Percentiles rank a stretch among this genome's conserved stretches.
Conservation (phyloP, 2,888 invertebrate species). For the Netelia fuscicornis region DNA sequence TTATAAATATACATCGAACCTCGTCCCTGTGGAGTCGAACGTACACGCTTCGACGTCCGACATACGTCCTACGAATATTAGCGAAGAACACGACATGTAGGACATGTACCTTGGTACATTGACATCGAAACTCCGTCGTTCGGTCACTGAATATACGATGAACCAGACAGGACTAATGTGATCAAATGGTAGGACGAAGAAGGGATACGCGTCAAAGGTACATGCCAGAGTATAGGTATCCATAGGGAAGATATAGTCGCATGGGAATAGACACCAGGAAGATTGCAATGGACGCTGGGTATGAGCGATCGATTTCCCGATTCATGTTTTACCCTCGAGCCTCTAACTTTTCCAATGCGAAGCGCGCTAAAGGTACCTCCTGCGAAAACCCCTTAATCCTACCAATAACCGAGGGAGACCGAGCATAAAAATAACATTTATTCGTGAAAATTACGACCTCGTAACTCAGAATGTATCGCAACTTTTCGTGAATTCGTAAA, state of each 20-base stretch:
- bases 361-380: constrained; percentile 28
- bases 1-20: not conserved
- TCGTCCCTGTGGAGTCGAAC: not conserved
- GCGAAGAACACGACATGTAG: not conserved
- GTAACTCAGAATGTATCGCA: constrained; percentile 3
- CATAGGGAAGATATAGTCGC: constrained; percentile 48
- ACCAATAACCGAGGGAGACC: not conserved
- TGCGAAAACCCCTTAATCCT: not conserved
- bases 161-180: constrained; percentile 71
- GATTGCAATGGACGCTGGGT: constrained; percentile 70
- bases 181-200: constrained; percentile 67
- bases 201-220: constrained; percentile 47
- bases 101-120: constrained; percentile 17
- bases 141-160: constrained; percentile 8
- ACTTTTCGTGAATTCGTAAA: no score
- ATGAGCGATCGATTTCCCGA: constrained; percentile 77
- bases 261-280: constrained; percentile 61
- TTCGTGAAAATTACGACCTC: not conserved
- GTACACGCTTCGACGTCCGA: constrained; percentile 25
- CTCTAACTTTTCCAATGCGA: constrained; percentile 22
- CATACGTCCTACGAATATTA: constrained; percentile 1
- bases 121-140: constrained; percentile 24
- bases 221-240: constrained; percentile 41
- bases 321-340: constrained; percentile 70
- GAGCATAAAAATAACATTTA: not conserved